Evolutionary conservation across 2,113 vertebrate genomes (phyloP).

Genomic region (Pangasianodon hypophthalmus): DNA sequence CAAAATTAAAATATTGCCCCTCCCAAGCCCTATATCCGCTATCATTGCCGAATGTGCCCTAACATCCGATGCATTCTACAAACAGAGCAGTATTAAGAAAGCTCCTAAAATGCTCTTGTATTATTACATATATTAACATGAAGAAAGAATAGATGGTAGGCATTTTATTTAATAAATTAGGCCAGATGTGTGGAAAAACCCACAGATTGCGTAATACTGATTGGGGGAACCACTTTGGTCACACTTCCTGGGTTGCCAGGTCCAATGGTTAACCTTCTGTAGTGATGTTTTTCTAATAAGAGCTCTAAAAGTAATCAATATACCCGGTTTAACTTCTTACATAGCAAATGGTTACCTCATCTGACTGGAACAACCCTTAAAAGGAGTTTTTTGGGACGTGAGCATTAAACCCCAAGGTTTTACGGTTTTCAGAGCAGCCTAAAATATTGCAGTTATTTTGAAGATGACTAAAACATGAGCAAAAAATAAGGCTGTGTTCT

Average conservation of each 20-base stretch:
- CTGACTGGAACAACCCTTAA: slow-evolving; percentile 57
- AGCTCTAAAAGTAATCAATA: slow-evolving; percentile 23
- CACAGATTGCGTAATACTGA: background rate
- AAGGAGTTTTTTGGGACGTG: slow-evolving; percentile 55
- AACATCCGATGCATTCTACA: background rate
- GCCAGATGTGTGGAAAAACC: background rate
- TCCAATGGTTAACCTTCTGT: background rate
- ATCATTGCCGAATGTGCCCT: background rate
- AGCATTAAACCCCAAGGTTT: slow-evolving; percentile 52
- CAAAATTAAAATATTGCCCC: background rate
- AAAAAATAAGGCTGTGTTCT: slow-evolving; percentile 48
- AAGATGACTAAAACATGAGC: slow-evolving; percentile 44
- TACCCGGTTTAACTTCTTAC: background rate
- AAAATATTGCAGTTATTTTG: slow-evolving; percentile 33
- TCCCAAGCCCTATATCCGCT: background rate
- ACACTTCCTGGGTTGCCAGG: slow-evolving; percentile 2
- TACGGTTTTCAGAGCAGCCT: slow-evolving; percentile 51
- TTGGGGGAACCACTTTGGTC: background rate
- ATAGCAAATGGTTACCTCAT: slow-evolving; percentile 18
- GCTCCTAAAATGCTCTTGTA: background rate
- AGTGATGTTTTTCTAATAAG: slow-evolving; percentile 28
- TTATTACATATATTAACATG: background rate
- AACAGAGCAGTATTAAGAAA: background rate
- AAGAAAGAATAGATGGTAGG: background rate
- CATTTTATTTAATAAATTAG: background rate